These are phyloP conservation scores for Scotopteryx bipunctaria DNA, from an alignment of 2,888 invertebrate genomes.

Conservation along the genomic window DNA sequence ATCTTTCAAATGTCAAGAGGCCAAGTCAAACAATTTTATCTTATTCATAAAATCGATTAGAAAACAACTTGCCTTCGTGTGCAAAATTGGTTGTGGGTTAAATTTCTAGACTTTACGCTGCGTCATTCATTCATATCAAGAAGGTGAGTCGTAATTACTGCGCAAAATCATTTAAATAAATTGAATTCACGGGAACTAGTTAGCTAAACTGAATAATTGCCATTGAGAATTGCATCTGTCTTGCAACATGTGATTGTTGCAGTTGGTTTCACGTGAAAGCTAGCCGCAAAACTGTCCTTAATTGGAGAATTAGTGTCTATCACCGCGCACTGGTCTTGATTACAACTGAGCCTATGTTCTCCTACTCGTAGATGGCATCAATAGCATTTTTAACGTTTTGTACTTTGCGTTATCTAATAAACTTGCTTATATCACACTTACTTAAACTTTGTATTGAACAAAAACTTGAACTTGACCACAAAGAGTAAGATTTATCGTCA, in stretches of 20 bases:
- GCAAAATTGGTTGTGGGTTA: conserved; percentile 18
- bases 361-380: too few relatives aligned
- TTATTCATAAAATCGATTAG: conserved; percentile 17
- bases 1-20: conserved; percentile 14
- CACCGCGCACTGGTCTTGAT: conserved; percentile 7
- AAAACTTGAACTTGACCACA: conserved; percentile 75
- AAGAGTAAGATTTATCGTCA: conserved; percentile 52
- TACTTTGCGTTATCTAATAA: too few relatives aligned
- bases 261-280: conserved; percentile 59
- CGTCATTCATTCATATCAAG: conserved; percentile 31
- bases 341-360: conserved; percentile 8
- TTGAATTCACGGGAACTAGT: conserved; percentile 51
- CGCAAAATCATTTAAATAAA: conserved; percentile 55
- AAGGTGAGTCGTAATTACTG: conserved; percentile 45
- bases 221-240: conserved; percentile 72
- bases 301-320: conserved; percentile 68
- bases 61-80: conserved; percentile 11
- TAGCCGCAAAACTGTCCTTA: conserved; percentile 74
- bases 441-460: conserved; percentile 12
- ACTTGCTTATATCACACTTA: neutral
- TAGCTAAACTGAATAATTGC: conserved; percentile 64
- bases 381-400: too few relatives aligned
- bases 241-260: conserved; percentile 60
- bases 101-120: conserved; percentile 35
- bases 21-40: neutral